These are phyloP conservation scores for Lordiphosa mommai DNA, from an alignment of 1,140 invertebrate genomes.

Conservation along the genomic window DNA sequence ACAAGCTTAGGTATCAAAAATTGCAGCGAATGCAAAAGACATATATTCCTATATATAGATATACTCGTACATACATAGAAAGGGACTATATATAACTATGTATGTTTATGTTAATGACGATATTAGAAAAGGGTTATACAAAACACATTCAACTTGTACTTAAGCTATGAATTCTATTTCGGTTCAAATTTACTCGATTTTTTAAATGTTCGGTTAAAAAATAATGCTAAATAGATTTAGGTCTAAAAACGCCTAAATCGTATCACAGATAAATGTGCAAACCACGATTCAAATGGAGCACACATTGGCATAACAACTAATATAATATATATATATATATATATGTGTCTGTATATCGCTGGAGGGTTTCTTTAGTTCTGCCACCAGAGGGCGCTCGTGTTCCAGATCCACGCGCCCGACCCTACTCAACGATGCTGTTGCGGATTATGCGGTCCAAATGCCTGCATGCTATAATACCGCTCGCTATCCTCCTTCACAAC, in stretches of 20 bases:
- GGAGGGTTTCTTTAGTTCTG: conserved; percentile 41
- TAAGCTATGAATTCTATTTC: no score
- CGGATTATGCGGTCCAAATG: conserved; percentile 79
- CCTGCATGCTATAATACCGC: conserved; percentile 86
- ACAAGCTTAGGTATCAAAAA: conserved; percentile 51
- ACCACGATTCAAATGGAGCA: conserved; percentile 11
- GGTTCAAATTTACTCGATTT: neutral
- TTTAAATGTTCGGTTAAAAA: conserved; percentile 29
- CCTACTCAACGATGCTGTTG: conserved; percentile 75
- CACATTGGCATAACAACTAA: conserved; percentile 57
- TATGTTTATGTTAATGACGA: conserved; percentile 26
- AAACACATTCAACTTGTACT: conserved; percentile 39
- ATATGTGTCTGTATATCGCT: conserved; percentile 6
- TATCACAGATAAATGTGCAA: conserved; percentile 71
- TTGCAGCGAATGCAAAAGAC: conserved; percentile 33
- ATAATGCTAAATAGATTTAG: conserved; percentile 32
- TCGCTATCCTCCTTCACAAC: conserved; percentile 86
- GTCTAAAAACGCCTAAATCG: conserved; percentile 58
- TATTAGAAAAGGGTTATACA: conserved; percentile 69
- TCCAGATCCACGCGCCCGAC: conserved; percentile 75
- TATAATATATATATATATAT: conserved; percentile 8
- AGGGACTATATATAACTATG: conserved; percentile 15
- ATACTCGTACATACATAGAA: conserved; percentile 22
- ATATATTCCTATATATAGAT: conserved; percentile 20
- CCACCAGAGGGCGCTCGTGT: conserved; percentile 72